A percentile compares a stretch with the other conserved stretches of the same genome.
Evolutionary conservation across 2,797 vertebrate genomes (phyloP).

Genomic region (Bothrops alternatus): DNA sequence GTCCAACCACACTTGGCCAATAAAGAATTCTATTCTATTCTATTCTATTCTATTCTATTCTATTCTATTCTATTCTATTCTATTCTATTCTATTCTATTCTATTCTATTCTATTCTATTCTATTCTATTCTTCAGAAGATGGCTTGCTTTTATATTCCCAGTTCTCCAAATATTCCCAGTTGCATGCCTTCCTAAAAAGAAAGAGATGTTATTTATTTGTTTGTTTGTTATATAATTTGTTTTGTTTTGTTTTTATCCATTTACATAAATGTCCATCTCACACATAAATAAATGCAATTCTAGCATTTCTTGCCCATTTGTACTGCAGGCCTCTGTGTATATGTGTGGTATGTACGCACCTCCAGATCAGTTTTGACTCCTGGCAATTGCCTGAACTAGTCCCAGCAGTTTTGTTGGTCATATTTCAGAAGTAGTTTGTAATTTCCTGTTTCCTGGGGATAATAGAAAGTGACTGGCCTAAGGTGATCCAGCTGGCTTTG

Average conservation of each 20-base stretch:
- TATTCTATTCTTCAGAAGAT: neutral
- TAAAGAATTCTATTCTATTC: too few relatives aligned
- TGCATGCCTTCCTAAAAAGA: conserved; percentile 60
- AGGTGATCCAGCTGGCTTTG: neutral
- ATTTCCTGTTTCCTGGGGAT: neutral
- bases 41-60: too few relatives aligned
- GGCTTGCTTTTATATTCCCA: too few relatives aligned
- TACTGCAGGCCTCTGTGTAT: neutral
- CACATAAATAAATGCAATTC: neutral
- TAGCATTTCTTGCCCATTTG: neutral
- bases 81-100: too few relatives aligned
- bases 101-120: too few relatives aligned
- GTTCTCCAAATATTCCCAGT: conserved; percentile 67
- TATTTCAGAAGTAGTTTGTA: neutral
- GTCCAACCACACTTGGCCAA: too few relatives aligned
- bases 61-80: too few relatives aligned
- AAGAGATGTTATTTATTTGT: conserved; percentile 34
- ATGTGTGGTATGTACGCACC: neutral
- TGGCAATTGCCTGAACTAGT: neutral
- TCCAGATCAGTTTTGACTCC: neutral
- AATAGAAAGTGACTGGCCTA: neutral
- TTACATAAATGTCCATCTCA: neutral
- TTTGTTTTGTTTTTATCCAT: neutral
- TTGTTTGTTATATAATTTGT: too few relatives aligned
- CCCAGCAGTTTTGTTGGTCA: neutral